phyloP scores from a whole-genome alignment of 2,113 vertebrate species.

The Pitta sordida region DNA sequence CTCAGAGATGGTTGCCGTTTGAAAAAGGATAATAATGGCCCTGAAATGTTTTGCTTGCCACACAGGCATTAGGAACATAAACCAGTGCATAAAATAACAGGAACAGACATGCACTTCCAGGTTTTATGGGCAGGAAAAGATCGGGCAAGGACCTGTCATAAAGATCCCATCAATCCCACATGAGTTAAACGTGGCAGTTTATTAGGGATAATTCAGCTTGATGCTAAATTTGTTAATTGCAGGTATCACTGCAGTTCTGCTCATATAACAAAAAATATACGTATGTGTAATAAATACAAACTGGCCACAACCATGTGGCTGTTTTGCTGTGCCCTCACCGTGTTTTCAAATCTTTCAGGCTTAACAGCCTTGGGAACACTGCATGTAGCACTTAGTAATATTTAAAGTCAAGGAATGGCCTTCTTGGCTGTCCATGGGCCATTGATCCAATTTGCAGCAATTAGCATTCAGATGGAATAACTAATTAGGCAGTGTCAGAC shows the following conservation, averaged over 20 bases:
- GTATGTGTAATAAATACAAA: background rate
- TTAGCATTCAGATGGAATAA: constrained; percentile 62
- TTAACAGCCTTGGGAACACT: background rate
- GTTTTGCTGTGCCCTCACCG: background rate
- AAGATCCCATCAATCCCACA: background rate
- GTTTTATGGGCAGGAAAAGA: background rate
- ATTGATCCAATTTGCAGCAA: constrained; percentile 56
- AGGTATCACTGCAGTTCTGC: background rate
- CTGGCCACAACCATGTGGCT: background rate
- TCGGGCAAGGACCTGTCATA: background rate
- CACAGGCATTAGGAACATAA: background rate
- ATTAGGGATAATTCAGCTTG: background rate
- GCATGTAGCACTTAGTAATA: background rate
- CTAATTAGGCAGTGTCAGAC: constrained; percentile 13
- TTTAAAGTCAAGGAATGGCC: background rate
- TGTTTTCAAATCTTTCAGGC: background rate
- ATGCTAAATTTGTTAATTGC: background rate
- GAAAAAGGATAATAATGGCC: background rate
- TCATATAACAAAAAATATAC: background rate
- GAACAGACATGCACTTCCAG: background rate
- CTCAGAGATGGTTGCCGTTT: background rate
- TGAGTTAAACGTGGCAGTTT: background rate
- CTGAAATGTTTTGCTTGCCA: background rate
- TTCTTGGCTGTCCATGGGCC: constrained; percentile 29
- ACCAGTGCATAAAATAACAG: background rate